Evolutionary conservation across 2,113 vertebrate genomes (phyloP), one percentile per base, ranked within the genome.

Genomic region (Corydoras sp.): DNA sequence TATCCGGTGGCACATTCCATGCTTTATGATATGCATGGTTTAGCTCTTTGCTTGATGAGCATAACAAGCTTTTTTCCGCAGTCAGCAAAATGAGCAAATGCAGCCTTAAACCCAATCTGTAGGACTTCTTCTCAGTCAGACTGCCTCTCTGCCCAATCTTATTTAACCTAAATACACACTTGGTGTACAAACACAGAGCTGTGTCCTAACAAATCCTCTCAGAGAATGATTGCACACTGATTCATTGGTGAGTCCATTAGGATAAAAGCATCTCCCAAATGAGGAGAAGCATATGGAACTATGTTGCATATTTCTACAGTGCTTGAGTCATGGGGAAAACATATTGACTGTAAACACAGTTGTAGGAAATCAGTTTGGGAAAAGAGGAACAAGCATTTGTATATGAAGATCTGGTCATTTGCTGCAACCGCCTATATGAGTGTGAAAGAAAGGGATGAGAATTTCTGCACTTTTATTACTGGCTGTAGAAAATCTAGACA

Each of bases 41-140:
- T 87, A 85, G 83, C 82, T 68, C 82, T 51, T 83, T 80, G 79
- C 76, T 79, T 81, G 78, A 71, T 77, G 82, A 83, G 83, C 80
- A 83, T 58, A 81, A 68, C 73, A 82, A 68, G 77, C 81, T 85
- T 83, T 31, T 83, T 31, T 82, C 81, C 69, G 80, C 80, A 84
- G 83, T 89, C 86, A 88, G 87, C 87, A 86, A 80, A 88, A 88
- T 84, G 84, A 86, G 85, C 86, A 84, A 88, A 87, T 83, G 82
- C 88, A 86, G 83, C 69, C 82, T 77, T 76, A 83, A 84, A 79
- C 83, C 81, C 81, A 84, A 65, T 65, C 82, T 74, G 84, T 83
- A 68, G 69, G 82, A 81, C 83, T 79, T 61, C 13, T 35, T 58
- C 60, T 65, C 35, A 65, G 43, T 62, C 58, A 82, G 88, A 87